phyloP scores from a whole-genome alignment of 2,113 vertebrate genomes.

The Trichomycterus rosablanca region DNA sequence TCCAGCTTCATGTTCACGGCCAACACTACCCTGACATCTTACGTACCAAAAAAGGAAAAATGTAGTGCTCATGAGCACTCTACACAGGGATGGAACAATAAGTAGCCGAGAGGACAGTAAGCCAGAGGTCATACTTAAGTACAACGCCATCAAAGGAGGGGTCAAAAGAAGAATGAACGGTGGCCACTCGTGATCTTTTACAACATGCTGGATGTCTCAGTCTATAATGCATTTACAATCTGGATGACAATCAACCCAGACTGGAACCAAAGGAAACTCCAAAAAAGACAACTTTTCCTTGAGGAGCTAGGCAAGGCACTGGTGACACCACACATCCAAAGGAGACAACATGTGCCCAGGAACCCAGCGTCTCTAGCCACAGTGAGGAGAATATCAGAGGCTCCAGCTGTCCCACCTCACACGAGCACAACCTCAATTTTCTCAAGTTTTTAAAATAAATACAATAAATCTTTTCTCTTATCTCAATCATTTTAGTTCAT shows the following conservation, averaged over 20 bases:
- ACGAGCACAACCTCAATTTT: too few relatives aligned
- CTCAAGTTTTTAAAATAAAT: too few relatives aligned
- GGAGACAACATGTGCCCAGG: constrained; percentile 28
- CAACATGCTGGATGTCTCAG: constrained; percentile 22
- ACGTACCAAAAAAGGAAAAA: too few relatives aligned
- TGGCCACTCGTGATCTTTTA: constrained; percentile 35
- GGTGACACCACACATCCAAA: constrained; percentile 21
- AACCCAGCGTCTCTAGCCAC: constrained; percentile 35
- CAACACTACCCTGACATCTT: too few relatives aligned
- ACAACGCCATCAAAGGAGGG: constrained; percentile 35
- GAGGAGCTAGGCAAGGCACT: constrained; percentile 17
- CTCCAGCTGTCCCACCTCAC: background rate
- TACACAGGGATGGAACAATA: constrained; percentile 35
- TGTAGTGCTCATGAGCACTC: too few relatives aligned
- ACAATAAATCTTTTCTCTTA: too few relatives aligned
- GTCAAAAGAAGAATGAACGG: constrained; percentile 27
- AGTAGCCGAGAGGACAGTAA: constrained; percentile 29
- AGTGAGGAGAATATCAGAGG: constrained; percentile 14
- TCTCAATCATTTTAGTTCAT: too few relatives aligned
- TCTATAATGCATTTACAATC: constrained; percentile 21
- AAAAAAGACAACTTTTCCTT: constrained; percentile 19
- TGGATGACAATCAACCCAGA: constrained; percentile 11
- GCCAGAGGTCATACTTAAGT: constrained; percentile 24
- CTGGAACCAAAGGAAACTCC: constrained; percentile 26
- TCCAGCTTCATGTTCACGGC: too few relatives aligned